These are phyloP conservation scores for Arctocebus calabarensis DNA, from an alignment of 2,797 vertebrate species.

Conservation along the genomic window DNA sequence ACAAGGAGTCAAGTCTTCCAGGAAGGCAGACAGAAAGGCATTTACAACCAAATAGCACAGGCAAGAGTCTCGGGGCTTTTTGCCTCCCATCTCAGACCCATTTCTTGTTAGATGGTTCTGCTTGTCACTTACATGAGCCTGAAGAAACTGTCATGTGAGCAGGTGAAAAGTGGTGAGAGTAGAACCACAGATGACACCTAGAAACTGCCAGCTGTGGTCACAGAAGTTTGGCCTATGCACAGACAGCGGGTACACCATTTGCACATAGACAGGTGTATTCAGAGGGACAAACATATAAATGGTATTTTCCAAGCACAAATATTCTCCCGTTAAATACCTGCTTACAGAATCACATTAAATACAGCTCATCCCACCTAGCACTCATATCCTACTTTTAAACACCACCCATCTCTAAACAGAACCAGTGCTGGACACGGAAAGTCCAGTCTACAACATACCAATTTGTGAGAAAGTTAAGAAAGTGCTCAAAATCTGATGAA, in stretches of 20 bases:
- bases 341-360: neutral
- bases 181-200: neutral
- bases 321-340: neutral
- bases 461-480: neutral
- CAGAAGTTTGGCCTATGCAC: neutral
- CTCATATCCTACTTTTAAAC: conserved; percentile 5
- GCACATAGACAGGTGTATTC: neutral
- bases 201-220: neutral
- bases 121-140: neutral
- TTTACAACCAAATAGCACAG: neutral
- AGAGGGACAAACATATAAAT: neutral
- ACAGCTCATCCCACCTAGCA: neutral
- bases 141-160: neutral
- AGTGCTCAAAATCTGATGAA: neutral
- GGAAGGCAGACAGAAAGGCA: neutral
- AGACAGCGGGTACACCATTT: neutral
- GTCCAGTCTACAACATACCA: neutral
- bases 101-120: neutral
- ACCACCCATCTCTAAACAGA: neutral
- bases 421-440: neutral
- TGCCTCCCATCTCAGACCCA: neutral
- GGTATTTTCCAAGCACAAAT: neutral
- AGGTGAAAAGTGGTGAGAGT: neutral
- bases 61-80: neutral
- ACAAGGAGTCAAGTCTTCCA: neutral